phyloP scores from a whole-genome alignment of 2,797 vertebrate species.

The Spatula versicolor region DNA sequence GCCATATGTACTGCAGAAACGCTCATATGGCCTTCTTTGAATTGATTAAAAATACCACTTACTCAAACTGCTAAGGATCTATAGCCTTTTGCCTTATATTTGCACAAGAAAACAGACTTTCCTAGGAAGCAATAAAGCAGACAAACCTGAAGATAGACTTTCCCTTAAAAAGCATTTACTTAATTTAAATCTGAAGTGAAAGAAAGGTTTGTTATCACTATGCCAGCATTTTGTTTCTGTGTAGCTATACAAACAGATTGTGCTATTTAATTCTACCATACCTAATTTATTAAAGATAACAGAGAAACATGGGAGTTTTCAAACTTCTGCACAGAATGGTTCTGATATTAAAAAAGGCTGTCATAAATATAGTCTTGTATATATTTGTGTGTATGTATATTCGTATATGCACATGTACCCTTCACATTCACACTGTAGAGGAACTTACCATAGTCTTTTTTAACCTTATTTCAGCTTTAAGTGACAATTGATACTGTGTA shows the following conservation, averaged over 20 bases:
- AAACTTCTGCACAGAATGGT: not conserved
- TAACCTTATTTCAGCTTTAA: not conserved
- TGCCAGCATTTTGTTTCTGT: not conserved
- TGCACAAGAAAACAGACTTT: not conserved
- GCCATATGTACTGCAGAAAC: not conserved
- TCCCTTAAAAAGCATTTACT: slow-evolving; percentile 9
- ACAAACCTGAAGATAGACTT: slow-evolving; percentile 1
- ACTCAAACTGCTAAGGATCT: slow-evolving; percentile 5
- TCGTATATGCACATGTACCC: fast-evolving
- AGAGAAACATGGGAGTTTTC: not conserved
- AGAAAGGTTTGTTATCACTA: slow-evolving; percentile 25
- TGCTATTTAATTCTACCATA: not conserved
- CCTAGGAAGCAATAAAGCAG: slow-evolving; percentile 7
- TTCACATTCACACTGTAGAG: not conserved
- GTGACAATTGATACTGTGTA: fast-evolving
- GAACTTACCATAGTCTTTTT: not conserved
- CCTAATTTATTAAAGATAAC: not conserved
- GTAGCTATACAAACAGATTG: not conserved
- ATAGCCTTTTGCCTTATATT: not conserved
- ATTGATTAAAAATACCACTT: slow-evolving; percentile 46
- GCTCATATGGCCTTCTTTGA: slow-evolving; percentile 7
- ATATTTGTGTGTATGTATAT: not conserved
- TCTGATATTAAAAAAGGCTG: not conserved
- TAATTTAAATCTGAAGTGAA: slow-evolving; percentile 50
- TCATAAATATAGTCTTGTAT: not conserved